Evolutionary conservation across 2,797 vertebrate genomes (phyloP).

Genomic region (Leucoraja ocellata): DNA sequence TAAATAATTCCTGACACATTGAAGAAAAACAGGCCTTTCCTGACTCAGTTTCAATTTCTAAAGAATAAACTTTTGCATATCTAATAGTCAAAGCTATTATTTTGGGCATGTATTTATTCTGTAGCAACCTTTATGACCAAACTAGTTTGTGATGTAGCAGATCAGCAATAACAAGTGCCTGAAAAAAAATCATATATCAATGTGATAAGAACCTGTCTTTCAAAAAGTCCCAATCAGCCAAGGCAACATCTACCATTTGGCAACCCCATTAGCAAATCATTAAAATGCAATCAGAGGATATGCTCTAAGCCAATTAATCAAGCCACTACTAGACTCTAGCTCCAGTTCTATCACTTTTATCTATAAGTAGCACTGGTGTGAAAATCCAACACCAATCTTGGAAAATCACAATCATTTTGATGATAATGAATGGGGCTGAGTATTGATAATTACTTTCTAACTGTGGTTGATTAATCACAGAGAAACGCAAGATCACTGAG

Average conservation of each 20-base stretch:
- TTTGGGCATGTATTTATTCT: neutral
- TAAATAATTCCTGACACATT: neutral
- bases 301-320: neutral
- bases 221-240: neutral
- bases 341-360: neutral
- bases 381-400: neutral
- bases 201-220: neutral
- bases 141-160: neutral
- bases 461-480: neutral
- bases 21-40: neutral
- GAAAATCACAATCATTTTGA: constrained; percentile 3
- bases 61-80: neutral
- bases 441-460: neutral
- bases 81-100: neutral
- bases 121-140: neutral
- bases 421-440: neutral
- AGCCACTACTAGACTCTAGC: neutral
- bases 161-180: constrained; percentile 13
- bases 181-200: neutral
- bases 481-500: neutral
- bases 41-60: neutral
- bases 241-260: neutral
- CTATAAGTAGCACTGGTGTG: neutral
- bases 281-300: neutral
- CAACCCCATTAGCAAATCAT: neutral